Conservation (phyloP, 2,888 invertebrate genomes). For the Nemotelus pantherinus region DNA sequence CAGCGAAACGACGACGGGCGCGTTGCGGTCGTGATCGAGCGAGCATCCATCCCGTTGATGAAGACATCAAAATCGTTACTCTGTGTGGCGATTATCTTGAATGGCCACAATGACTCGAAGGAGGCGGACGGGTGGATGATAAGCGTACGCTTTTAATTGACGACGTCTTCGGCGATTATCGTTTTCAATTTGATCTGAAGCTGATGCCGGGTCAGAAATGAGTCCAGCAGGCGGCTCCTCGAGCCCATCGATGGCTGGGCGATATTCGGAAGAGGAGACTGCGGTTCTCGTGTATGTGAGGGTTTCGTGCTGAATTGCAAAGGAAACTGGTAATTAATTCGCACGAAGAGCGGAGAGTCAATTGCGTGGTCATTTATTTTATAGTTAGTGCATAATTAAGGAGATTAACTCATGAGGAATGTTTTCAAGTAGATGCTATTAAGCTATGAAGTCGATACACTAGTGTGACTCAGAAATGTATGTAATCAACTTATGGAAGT, state of each 20-base stretch:
- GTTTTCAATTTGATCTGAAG: slow-evolving; percentile 41
- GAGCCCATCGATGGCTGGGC: neutral
- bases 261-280: neutral
- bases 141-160: slow-evolving; percentile 41
- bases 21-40: neutral
- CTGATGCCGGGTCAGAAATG: neutral
- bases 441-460: no score
- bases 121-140: slow-evolving; percentile 22
- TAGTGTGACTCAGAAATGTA: no score
- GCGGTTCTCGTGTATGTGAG: no score
- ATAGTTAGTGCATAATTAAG: slow-evolving; percentile 37
- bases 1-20: neutral
- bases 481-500: no score
- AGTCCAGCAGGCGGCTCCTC: no score
- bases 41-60: slow-evolving; percentile 34
- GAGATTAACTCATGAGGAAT: neutral
- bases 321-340: slow-evolving; percentile 34
- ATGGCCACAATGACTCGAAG: slow-evolving; percentile 24
- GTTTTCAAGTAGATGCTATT: neutral
- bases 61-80: slow-evolving; percentile 45
- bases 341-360: slow-evolving; percentile 18
- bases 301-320: slow-evolving; percentile 32
- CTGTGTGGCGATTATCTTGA: slow-evolving; percentile 38
- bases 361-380: slow-evolving; percentile 36
- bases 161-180: slow-evolving; percentile 43